Evolutionary conservation across 2,888 invertebrate species (phyloP).

Genomic region (Seira ritae): DNA sequence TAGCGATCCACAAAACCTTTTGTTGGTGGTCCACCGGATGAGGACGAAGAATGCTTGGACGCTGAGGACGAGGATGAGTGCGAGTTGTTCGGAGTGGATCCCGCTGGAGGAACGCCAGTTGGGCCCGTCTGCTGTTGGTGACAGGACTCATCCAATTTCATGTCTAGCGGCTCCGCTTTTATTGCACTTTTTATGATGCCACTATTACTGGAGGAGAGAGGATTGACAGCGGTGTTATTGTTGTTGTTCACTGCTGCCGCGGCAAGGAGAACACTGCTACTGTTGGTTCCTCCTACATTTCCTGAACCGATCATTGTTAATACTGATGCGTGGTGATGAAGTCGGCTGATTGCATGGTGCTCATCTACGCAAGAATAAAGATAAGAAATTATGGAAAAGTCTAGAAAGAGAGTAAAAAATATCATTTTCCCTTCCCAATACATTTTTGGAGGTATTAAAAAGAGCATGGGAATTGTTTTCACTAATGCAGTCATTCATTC

Average conservation of each 20-base stretch:
- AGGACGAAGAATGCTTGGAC: slow-evolving; percentile 28
- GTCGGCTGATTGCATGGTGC: slow-evolving; percentile 56
- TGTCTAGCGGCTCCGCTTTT: slow-evolving; percentile 73
- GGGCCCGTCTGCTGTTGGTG: slow-evolving; percentile 65
- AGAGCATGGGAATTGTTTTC: slow-evolving; percentile 17
- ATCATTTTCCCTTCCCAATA: neutral
- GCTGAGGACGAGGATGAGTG: slow-evolving; percentile 28
- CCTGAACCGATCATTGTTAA: slow-evolving; percentile 59
- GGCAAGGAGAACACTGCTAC: slow-evolving; percentile 23
- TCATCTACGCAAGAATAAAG: slow-evolving; percentile 48
- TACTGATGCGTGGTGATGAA: slow-evolving; percentile 50
- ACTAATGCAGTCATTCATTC: slow-evolving; percentile 51
- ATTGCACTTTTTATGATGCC: slow-evolving; percentile 70
- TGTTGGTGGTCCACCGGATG: slow-evolving; percentile 58
- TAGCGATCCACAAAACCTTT: slow-evolving; percentile 62
- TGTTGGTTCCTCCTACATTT: slow-evolving; percentile 25
- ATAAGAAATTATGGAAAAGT: too few species aligned
- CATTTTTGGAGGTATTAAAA: too few species aligned
- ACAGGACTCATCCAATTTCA: slow-evolving; percentile 71
- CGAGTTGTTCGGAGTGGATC: slow-evolving; percentile 48
- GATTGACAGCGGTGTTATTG: slow-evolving; percentile 47
- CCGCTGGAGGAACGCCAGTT: slow-evolving; percentile 56
- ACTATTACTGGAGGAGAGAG: slow-evolving; percentile 39
- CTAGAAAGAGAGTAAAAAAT: neutral
- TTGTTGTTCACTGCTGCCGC: slow-evolving; percentile 46